Conservation (phyloP, 2,888 invertebrate species). For the Acleris laterana region DNA sequence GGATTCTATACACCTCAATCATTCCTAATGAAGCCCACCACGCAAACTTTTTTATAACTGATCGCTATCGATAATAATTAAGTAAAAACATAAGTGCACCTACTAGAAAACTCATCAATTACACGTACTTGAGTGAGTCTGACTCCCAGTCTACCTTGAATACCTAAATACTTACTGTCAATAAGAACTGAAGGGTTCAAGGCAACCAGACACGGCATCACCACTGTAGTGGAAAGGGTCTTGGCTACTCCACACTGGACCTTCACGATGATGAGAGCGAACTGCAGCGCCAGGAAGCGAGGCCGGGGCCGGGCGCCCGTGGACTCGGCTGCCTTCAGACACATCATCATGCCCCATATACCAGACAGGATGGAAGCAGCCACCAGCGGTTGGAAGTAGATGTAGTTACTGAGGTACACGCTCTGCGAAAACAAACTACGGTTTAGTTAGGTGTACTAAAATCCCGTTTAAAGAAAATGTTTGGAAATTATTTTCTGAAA, state of each 20-base stretch:
- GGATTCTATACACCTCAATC: too few species aligned
- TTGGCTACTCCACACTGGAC: slow-evolving; percentile 86
- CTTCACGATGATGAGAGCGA: slow-evolving; percentile 87
- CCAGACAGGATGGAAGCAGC: slow-evolving; percentile 87
- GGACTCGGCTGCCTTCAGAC: slow-evolving; percentile 71
- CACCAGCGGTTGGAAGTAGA: slow-evolving; percentile 87
- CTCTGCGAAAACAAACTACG: slow-evolving; percentile 65
- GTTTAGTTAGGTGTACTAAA: not conserved
- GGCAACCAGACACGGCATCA: slow-evolving; percentile 86
- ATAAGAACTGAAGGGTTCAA: slow-evolving; percentile 87
- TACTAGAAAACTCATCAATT: not conserved
- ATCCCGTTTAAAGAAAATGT: too few species aligned
- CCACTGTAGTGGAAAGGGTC: slow-evolving; percentile 78
- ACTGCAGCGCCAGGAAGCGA: slow-evolving; percentile 85
- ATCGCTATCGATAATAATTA: too few species aligned
- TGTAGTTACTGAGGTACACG: slow-evolving; percentile 82
- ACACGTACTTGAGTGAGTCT: not conserved
- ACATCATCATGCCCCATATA: slow-evolving; percentile 88
- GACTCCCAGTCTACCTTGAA: too few species aligned
- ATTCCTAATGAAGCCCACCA: too few species aligned
- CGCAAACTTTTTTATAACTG: too few species aligned
- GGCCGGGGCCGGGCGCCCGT: slow-evolving; percentile 75
- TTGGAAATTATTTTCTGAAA: too few species aligned
- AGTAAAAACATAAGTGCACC: too few species aligned
- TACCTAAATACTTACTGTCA: slow-evolving; percentile 85